Evolutionary conservation across 2,113 vertebrate species (phyloP), one percentile per base, ranked within the genome.

Genomic region (Hydrolagus affinis): DNA sequence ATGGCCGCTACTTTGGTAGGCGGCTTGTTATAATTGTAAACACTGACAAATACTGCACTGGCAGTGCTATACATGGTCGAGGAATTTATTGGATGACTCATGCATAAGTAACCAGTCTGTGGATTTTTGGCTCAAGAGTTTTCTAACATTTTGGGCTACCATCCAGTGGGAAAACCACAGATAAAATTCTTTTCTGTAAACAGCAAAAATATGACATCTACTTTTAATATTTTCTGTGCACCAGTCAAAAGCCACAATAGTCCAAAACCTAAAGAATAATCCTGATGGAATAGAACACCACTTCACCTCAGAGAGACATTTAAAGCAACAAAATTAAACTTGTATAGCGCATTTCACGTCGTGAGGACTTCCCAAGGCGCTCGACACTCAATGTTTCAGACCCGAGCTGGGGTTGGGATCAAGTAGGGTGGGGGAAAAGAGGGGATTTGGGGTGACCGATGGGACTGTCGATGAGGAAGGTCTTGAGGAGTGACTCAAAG

Each of bases 231-330:
- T 64, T 78, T 83, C 60, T 66, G 15, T 9, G 21, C 21, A 19
- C 78, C 78, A 66, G 14, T 83, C 78, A 28, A 64, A 83, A 83
- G 32, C 12, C 76, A 28, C n/a, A n/a, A n/a, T 17, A 17, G 28
- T 62, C 9, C 11, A 23, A 80, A 62, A 25, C 2, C 21, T 17
- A 25, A 11, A 25, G 3, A 23, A 17, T 62, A 60, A 25, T 14
- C 44, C 44, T 44, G 44, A 44, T 44, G 44, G 6, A 44, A 44
- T 44, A 1, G 44, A 44, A 44, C 6, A 44, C 44, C 44, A 28
- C 21, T 28, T 3, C 14, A 66, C 66, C 30, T 60, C 8, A 32
- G 62, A 83, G 25, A 1, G 19, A 28, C 57, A 28, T 60, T 66
- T 60, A 62, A n/a, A n/a, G n/a, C n/a, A n/a, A n/a, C n/a, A n/a